Percentiles rank a stretch among this genome's conserved stretches.
Evolutionary conservation across 1,140 invertebrate genomes (phyloP).

Genomic region (Archegozetes longisetosus): DNA sequence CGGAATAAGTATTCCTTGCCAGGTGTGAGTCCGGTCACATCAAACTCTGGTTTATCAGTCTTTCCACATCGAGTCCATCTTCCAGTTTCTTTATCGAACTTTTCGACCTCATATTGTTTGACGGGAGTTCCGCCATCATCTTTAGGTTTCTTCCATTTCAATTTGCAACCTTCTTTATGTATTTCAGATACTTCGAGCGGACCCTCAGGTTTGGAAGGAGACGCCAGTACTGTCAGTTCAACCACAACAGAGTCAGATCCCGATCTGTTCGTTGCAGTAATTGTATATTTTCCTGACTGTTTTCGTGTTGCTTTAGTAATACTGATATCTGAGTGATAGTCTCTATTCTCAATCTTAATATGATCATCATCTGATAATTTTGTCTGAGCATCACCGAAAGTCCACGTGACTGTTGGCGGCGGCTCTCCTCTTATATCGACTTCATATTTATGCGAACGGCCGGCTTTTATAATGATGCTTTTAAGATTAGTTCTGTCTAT

Average conservation of each 20-base stretch:
- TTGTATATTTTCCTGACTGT: conserved; percentile 82
- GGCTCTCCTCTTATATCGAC: conserved; percentile 90
- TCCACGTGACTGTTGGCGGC: conserved; percentile 76
- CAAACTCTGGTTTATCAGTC: conserved; percentile 46
- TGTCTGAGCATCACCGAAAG: conserved; percentile 34
- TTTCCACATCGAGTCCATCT: conserved; percentile 67
- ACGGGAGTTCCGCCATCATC: conserved; percentile 87
- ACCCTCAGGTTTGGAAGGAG: conserved; percentile 65
- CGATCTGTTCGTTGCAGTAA: conserved; percentile 49
- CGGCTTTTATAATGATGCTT: conserved; percentile 78
- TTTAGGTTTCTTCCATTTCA: conserved; percentile 75
- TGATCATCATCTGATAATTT: conserved; percentile 34
- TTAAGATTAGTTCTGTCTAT: conserved; percentile 70
- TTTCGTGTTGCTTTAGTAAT: conserved; percentile 62
- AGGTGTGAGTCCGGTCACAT: conserved; percentile 70
- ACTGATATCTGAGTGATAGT: conserved; percentile 74
- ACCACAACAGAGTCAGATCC: conserved; percentile 12
- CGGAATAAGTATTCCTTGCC: conserved; percentile 89
- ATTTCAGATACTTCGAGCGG: conserved; percentile 75
- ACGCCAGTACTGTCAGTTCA: conserved; percentile 45
- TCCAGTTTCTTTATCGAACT: conserved; percentile 55
- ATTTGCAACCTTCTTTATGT: conserved; percentile 74
- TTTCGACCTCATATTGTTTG: conserved; percentile 80
- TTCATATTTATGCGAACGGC: conserved; percentile 76
- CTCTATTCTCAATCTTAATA: conserved; percentile 53